Evolutionary conservation across 1,140 invertebrate species (phyloP), one percentile per base, ranked within the genome.

Genomic region (Scaptomyza graminum): DNA sequence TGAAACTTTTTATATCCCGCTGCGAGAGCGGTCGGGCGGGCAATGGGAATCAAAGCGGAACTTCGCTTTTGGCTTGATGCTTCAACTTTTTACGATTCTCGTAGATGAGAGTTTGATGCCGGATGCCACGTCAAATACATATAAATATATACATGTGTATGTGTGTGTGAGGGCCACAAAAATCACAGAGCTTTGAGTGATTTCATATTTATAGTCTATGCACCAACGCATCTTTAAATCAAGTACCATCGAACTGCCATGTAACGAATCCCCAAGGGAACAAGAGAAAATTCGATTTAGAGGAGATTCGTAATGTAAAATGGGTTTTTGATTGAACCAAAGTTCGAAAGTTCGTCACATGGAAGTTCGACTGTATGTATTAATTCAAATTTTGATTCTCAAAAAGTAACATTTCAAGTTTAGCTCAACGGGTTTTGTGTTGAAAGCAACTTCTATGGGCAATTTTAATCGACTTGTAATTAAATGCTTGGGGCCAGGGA

Each of bases 81-180:
- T 87, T 87, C 76, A 85, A 85, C 82, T 85, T 85, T 85, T 85
- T 82, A 85, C 70, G 83, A 87, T 74, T 69, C 78, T 57, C 64
- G 66, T 72, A 78, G 78, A 77, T 66, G 70, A 70, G 64, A 55
- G 16, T 64, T 55, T 54, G 18, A 49, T 50, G 22, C 18, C 37
- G 37, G 37, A 41, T 41, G 37, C 12, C 37, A 41, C 12, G 12
- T 41, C 12, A 41, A 34, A 41, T n/a, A n/a, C n/a, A n/a, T 41
- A 41, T 41, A 39, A 1, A 37, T 37, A 37, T 37, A 37, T 2
- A 37, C 25, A 25, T n/a, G n/a, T n/a, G 28, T 31, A 31, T 31
- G 28, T 22, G 5, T 28, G 28, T 31, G 7, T 31, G 28, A 5
- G 6, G 5, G 37, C 37, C 37, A 39, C 11, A 12, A 3, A 12